These are phyloP conservation scores for Willowsia nigromaculata DNA, from an alignment of 2,888 invertebrate species.

Conservation along the genomic window DNA sequence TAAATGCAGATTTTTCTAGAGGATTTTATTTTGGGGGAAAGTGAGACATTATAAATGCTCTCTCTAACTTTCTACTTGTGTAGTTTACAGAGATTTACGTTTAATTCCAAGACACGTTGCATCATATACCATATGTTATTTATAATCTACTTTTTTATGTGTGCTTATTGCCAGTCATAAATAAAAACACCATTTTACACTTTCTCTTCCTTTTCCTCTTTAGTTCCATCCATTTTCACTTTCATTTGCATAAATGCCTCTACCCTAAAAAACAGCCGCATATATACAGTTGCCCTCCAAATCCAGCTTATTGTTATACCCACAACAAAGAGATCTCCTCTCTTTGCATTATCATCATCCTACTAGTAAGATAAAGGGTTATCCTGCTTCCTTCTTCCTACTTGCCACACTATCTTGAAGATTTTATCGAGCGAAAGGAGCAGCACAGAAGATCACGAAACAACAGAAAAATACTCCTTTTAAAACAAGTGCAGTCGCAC, in stretches of 20 bases:
- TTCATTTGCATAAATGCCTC: not conserved
- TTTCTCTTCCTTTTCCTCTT: not conserved
- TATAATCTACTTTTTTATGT: not conserved
- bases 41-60: too few species aligned
- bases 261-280: not conserved
- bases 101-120: not conserved
- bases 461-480: not conserved
- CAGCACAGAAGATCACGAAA: conserved; percentile 29
- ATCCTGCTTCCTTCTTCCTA: not conserved
- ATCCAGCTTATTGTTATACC: not conserved
- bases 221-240: not conserved
- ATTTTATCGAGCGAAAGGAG: conserved; percentile 48
- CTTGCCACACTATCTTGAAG: not conserved
- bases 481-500: not conserved
- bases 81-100: too few species aligned
- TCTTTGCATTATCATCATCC: not conserved
- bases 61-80: too few species aligned
- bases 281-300: not conserved
- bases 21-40: too few species aligned
- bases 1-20: too few species aligned
- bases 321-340: not conserved
- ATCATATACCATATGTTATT: not conserved
- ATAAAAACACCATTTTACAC: not conserved
- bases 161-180: not conserved
- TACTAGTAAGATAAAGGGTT: conserved; percentile 30